phyloP scores from a whole-genome alignment of 2,113 vertebrate genomes.

The Scolopax mira region DNA sequence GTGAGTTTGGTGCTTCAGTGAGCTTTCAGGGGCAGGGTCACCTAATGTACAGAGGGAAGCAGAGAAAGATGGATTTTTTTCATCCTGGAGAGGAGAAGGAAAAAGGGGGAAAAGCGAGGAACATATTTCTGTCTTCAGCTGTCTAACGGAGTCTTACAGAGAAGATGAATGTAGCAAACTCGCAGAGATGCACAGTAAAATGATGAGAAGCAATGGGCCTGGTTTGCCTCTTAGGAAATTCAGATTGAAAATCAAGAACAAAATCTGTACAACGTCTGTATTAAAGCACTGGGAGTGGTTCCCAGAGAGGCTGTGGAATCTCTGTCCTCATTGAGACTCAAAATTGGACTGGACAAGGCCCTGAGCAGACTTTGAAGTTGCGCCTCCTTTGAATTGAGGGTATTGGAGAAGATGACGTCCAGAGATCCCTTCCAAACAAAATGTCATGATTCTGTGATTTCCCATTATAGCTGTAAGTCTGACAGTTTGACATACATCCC shows the following conservation, averaged over 20 bases:
- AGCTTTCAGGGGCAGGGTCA: neutral
- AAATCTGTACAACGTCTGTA: neutral
- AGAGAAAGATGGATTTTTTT: neutral
- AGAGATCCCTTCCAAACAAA: neutral
- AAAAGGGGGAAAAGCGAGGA: neutral
- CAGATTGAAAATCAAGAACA: neutral
- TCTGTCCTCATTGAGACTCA: neutral
- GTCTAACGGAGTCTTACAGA: neutral
- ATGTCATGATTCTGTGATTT: conserved; percentile 1
- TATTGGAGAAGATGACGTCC: neutral
- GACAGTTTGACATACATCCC: neutral
- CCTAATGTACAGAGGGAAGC: neutral
- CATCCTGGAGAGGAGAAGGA: neutral
- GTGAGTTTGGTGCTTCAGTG: neutral
- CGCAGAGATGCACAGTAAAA: neutral
- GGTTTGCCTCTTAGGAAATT: neutral
- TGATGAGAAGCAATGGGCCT: neutral
- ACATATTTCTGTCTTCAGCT: conserved; percentile 22
- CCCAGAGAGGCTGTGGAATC: conserved; percentile 14
- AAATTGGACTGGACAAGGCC: neutral
- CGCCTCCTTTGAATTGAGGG: neutral
- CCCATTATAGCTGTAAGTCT: neutral
- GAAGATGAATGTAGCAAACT: neutral
- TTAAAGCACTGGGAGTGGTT: neutral
- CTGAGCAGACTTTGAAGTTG: neutral